Evolutionary conservation across 2,888 invertebrate species (phyloP), one percentile per base, ranked within the genome.

Genomic region (Plemyria rubiginata): DNA sequence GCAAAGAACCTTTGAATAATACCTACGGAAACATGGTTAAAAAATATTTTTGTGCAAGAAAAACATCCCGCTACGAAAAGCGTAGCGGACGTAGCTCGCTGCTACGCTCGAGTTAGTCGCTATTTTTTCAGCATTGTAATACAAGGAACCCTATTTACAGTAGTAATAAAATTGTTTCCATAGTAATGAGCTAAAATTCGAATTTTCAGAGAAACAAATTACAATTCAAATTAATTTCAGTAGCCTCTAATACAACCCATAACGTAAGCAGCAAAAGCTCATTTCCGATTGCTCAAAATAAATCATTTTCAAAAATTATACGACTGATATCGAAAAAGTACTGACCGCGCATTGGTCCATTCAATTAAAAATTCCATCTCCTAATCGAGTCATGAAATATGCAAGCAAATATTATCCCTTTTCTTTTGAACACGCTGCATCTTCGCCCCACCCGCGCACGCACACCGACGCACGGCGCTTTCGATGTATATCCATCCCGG

Each of bases 371-470:
- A 92, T 92, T 92, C 92, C 90, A 92, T 92, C 92, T 89, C 84
- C 87, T 92, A 92, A 92, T 92, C 92, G 92, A 92, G 92, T 91
- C 90, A 91, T 92, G 87, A 92, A 92, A 92, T 92, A 92, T 92
- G 92, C 92, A 92, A 85, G 92, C 91, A 92, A 92, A 92, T 92
- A 92, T 90, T 92, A 92, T 92, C 92, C 92, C 90, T 92, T 92
- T 92, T 90, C 90, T 91, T 91, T 92, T 91, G 90, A 88, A 88
- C 88, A 87, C 88, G 89, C 78, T 92, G 92, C 91, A 92, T 91
- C 89, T 90, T 90, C 86, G 92, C 92, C 92, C 92, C 92, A 91
- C 92, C 92, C 92, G 92, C 91, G 87, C 91, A 91, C 92, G 90
- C 92, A 92, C 92, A 90, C 92, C 85, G 80, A 89, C 91, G 89